Percentiles rank a stretch among this genome's conserved stretches.
Conservation (phyloP, 2,888 invertebrate species). For the Cephus pygmeus region DNA sequence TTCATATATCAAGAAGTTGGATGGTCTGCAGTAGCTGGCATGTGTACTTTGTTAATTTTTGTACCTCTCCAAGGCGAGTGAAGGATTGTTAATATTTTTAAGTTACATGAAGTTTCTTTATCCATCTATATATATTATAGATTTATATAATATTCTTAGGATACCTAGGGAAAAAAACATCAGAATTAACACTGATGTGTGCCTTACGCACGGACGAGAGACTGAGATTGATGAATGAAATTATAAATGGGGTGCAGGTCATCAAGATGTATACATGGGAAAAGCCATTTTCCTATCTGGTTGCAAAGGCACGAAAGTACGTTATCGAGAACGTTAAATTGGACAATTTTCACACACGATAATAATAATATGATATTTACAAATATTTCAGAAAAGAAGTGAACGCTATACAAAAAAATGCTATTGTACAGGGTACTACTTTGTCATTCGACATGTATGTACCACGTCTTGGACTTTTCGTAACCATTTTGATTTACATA, state of each 20-base stretch:
- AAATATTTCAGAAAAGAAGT: slow-evolving; percentile 67
- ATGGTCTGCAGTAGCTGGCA: slow-evolving; percentile 69
- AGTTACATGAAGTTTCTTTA: background rate
- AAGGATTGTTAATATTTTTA: background rate
- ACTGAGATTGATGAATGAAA: slow-evolving; percentile 89
- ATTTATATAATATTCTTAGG: slow-evolving; percentile 22
- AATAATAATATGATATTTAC: slow-evolving; percentile 64
- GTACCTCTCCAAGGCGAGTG: slow-evolving; percentile 65
- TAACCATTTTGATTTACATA: slow-evolving; percentile 75
- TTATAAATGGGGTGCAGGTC: slow-evolving; percentile 85
- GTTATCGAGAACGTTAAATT: background rate
- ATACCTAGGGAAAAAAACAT: slow-evolving; percentile 45
- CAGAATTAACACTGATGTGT: slow-evolving; percentile 73
- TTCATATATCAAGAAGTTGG: slow-evolving; percentile 69
- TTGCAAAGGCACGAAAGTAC: slow-evolving; percentile 69
- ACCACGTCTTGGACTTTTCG: slow-evolving; percentile 77
- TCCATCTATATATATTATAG: background rate
- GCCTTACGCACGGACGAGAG: slow-evolving; percentile 86
- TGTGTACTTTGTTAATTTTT: slow-evolving; percentile 66
- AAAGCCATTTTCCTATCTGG: slow-evolving; percentile 76
- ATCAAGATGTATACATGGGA: slow-evolving; percentile 95
- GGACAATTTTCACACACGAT: slow-evolving; percentile 1
- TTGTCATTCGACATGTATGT: slow-evolving; percentile 76
- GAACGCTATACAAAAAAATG: slow-evolving; percentile 62
- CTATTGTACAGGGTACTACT: slow-evolving; percentile 70